Conservation (phyloP, 1,140 invertebrate genomes). For the Hyphantria cunea region DNA sequence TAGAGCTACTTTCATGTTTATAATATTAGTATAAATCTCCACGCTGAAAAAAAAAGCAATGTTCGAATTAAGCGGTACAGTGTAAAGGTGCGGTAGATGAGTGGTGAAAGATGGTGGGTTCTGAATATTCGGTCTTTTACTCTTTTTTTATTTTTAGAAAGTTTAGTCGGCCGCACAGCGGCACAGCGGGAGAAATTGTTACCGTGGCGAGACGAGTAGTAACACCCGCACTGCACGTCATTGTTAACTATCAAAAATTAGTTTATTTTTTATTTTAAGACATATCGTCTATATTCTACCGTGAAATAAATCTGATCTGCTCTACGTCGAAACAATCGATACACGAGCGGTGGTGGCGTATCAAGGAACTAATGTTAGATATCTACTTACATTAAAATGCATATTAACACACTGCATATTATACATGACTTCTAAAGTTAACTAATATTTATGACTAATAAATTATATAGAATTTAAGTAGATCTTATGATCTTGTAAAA, state of each 20-base stretch:
- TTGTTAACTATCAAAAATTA: conserved; percentile 45
- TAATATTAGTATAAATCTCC: background rate
- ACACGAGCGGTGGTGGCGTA: background rate
- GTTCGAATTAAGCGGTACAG: conserved; percentile 45
- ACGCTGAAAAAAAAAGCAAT: conserved; percentile 46
- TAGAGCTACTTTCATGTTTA: conserved; percentile 34
- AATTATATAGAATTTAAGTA: conserved; percentile 55
- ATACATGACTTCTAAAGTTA: conserved; percentile 37
- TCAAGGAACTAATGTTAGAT: conserved; percentile 12
- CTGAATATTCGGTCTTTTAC: conserved; percentile 74
- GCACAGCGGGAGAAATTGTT: conserved; percentile 75
- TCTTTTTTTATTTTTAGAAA: conserved; percentile 80
- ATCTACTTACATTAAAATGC: conserved; percentile 36
- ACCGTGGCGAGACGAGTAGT: conserved; percentile 52
- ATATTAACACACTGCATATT: conserved; percentile 30
- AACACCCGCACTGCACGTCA: conserved; percentile 69
- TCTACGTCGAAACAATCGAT: background rate
- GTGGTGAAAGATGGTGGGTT: conserved; percentile 77
- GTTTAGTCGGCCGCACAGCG: conserved; percentile 70
- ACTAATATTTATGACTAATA: conserved; percentile 60
- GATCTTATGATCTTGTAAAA: conserved; percentile 60
- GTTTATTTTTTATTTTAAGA: background rate
- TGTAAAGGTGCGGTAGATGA: conserved; percentile 67
- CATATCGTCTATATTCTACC: conserved; percentile 6
- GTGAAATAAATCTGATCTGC: background rate